Base-by-base conservation (phyloP, 2,113 vertebrate species). In the Corythornis vintsioides region DNA sequence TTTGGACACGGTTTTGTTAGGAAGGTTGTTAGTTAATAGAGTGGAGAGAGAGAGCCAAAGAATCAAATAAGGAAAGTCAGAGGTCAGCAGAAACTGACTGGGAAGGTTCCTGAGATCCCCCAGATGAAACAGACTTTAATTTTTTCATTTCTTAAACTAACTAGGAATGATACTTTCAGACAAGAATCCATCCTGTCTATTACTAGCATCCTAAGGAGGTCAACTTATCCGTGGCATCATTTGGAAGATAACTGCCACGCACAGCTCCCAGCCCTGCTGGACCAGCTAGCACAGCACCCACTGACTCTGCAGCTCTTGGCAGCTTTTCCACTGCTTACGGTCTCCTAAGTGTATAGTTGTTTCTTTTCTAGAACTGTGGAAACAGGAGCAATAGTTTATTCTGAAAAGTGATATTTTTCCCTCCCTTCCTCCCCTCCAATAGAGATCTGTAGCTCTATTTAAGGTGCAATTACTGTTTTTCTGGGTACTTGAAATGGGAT, bases 401-500 rank as follows among this genome's bases (percentile, higher is more conserved):
- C 28, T 47, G 14, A 31, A 42, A 45, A 83, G 50, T 2, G 29
- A 0, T 65, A 18, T 22, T 50, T 22, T 6, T 3, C 12, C 47
- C 9, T 15, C 16, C 43, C 8, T 17, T 15, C 4, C 21, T 22
- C 10, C 6, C 5, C 15, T 13, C 4, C 29, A 33, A 3, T 1
- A 7, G 55, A 29, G 33, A 18, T 10, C 12, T 4, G 3, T 29
- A n/a, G 14, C 61, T 78, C 52, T 29, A 4, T 28, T 43, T 33
- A 63, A 67, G 63, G 48, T 21, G 7, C 21, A 15, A 15, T 4
- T 9, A 38, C 28, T 84, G 16, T 43, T 88, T 48, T 24, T 42
- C 63, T 47, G 0, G 14, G 55, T 6, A 0, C 0, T 0, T 10
- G 17, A 50, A 15, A 7, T 11, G 20, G 13, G 28, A 7, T 5